Evolutionary conservation across 1,140 invertebrate genomes (phyloP).

Genomic region (Lasioglossum albipes): DNA sequence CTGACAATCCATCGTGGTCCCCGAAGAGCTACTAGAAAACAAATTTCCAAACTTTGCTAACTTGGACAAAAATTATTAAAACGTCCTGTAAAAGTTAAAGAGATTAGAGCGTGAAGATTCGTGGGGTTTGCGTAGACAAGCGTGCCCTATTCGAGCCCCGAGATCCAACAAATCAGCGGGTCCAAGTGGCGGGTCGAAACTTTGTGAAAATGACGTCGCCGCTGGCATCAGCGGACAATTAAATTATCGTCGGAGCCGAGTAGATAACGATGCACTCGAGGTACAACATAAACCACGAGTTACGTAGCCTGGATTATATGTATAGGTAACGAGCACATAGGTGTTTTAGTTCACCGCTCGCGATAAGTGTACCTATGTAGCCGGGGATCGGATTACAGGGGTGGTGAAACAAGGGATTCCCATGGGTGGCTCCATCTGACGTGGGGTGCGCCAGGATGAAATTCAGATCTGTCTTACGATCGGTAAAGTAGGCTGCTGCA

Average conservation of each 20-base stretch:
- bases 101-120: too few relatives aligned
- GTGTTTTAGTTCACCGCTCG: slow-evolving; percentile 26
- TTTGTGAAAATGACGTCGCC: slow-evolving; percentile 60
- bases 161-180: slow-evolving; percentile 31
- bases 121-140: too few relatives aligned
- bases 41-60: too few relatives aligned
- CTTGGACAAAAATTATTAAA: too few relatives aligned
- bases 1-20: too few relatives aligned
- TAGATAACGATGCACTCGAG: slow-evolving; percentile 65
- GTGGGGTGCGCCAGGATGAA: background rate
- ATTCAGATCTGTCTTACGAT: background rate
- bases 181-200: slow-evolving; percentile 50
- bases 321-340: slow-evolving; percentile 50
- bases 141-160: background rate
- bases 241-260: slow-evolving; percentile 61
- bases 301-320: slow-evolving; percentile 56
- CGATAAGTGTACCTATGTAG: slow-evolving; percentile 33
- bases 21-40: too few relatives aligned
- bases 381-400: slow-evolving; percentile 10
- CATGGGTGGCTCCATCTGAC: slow-evolving; percentile 48
- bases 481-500: slow-evolving; percentile 32
- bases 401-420: background rate
- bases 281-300: slow-evolving; percentile 62
- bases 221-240: slow-evolving; percentile 55
- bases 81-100: too few relatives aligned